Evolutionary conservation across 2,797 vertebrate genomes (phyloP).

Genomic region (Bovichtus variegatus): DNA sequence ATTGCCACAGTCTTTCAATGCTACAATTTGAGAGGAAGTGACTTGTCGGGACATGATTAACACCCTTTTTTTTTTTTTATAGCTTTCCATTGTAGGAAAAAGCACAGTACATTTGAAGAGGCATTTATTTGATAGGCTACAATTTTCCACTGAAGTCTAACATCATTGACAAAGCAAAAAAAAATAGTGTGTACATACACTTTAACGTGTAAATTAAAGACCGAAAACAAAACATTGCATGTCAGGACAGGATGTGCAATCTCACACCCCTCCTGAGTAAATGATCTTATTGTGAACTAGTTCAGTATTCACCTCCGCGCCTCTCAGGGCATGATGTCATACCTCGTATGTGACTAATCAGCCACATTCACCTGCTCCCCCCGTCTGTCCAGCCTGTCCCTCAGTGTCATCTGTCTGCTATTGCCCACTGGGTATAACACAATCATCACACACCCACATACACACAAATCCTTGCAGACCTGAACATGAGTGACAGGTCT

Average conservation of each 20-base stretch:
- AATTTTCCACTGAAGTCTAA: not conserved
- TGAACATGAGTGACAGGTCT: constrained; percentile 63
- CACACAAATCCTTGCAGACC: constrained; percentile 40
- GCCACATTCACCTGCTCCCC: constrained; percentile 43
- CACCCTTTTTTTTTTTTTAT: not conserved
- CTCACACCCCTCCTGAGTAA: not conserved
- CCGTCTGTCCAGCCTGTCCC: constrained; percentile 22
- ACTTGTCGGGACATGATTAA: not conserved
- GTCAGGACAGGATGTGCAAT: not conserved
- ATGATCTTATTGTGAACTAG: not conserved
- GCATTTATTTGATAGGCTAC: not conserved
- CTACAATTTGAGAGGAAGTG: not conserved
- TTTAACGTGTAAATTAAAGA: not conserved
- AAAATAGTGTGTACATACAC: not conserved
- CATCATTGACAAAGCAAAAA: not conserved
- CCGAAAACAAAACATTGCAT: not conserved
- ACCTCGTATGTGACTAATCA: constrained; percentile 45
- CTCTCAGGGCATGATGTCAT: constrained; percentile 42
- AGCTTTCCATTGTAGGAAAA: not conserved
- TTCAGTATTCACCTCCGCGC: constrained; percentile 9
- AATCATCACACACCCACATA: constrained; percentile 26
- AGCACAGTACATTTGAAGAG: not conserved
- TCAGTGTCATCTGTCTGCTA: constrained; percentile 15
- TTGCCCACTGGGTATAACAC: constrained; percentile 21
- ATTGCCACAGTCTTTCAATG: not conserved